phyloP scores from a whole-genome alignment of 2,888 invertebrate genomes.

The Copidosoma aretas region DNA sequence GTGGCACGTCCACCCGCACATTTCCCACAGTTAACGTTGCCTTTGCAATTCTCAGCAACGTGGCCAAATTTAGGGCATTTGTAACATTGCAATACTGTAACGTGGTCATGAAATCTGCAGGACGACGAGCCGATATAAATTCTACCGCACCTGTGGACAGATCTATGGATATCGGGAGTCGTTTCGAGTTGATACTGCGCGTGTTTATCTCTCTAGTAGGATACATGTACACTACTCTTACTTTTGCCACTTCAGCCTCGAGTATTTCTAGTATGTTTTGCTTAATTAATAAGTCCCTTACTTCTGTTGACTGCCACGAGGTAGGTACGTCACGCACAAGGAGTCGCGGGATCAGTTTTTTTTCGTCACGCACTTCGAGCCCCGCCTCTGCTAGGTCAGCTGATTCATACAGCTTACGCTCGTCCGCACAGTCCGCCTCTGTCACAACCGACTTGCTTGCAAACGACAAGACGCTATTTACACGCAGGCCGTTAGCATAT shows the following conservation, averaged over 20 bases:
- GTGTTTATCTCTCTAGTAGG: neutral
- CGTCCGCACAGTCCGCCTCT: too few relatives aligned
- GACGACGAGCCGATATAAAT: too few relatives aligned
- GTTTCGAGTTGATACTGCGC: neutral
- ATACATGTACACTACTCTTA: neutral
- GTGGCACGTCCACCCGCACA: neutral
- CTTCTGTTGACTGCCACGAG: neutral
- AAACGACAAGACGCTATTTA: too few relatives aligned
- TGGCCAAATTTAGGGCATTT: neutral
- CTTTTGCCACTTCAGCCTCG: neutral
- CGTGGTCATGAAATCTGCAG: neutral
- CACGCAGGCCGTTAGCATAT: too few relatives aligned
- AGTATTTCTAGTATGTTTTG: neutral
- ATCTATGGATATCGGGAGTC: neutral
- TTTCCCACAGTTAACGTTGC: neutral
- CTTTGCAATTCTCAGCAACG: neutral
- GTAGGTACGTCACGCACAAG: neutral
- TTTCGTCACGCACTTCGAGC: slow-evolving; percentile 6
- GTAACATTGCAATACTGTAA: neutral
- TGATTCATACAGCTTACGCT: too few relatives aligned
- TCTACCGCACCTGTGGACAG: neutral
- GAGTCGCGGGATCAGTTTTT: neutral
- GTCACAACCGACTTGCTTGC: too few relatives aligned
- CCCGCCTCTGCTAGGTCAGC: neutral
- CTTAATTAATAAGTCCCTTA: neutral